Evolutionary conservation across 1,140 invertebrate species (phyloP).

Genomic region (Conus ventricosus): DNA sequence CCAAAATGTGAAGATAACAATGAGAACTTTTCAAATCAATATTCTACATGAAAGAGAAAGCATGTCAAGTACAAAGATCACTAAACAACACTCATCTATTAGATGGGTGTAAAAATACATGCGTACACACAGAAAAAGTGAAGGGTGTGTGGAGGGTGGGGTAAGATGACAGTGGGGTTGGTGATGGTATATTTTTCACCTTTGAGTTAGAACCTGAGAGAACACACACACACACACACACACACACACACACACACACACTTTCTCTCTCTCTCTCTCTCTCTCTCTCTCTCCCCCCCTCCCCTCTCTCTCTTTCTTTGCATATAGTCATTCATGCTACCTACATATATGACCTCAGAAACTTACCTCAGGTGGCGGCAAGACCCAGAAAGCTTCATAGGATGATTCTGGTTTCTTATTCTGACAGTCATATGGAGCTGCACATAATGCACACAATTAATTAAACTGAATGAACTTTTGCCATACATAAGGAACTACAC

Average conservation of each 20-base stretch:
- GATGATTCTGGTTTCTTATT: constrained; percentile 62
- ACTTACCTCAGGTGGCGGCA: constrained; percentile 88
- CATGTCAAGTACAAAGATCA: not conserved
- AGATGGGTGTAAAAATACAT: not conserved
- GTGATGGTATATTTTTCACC: too few species aligned
- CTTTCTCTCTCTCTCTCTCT: too few species aligned
- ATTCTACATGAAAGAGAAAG: not conserved
- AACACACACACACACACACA: too few species aligned
- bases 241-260: too few species aligned
- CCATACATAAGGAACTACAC: too few species aligned
- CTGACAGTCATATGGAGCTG: constrained; percentile 86
- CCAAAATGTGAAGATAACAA: too few species aligned
- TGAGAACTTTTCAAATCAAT: not conserved
- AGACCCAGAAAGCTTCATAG: constrained; percentile 93
- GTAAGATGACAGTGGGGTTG: too few species aligned
- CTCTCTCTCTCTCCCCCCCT: not conserved
- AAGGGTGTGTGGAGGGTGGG: not conserved
- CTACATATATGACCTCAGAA: too few species aligned
- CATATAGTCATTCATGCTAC: too few species aligned
- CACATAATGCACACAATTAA: constrained; percentile 4
- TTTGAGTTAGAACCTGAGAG: too few species aligned
- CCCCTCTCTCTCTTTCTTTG: not conserved
- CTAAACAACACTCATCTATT: too few species aligned
- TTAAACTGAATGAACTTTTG: not conserved
- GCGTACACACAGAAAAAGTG: not conserved